Evolutionary conservation across 2,888 invertebrate species (phyloP).

Genomic region (Epirrita christyi): DNA sequence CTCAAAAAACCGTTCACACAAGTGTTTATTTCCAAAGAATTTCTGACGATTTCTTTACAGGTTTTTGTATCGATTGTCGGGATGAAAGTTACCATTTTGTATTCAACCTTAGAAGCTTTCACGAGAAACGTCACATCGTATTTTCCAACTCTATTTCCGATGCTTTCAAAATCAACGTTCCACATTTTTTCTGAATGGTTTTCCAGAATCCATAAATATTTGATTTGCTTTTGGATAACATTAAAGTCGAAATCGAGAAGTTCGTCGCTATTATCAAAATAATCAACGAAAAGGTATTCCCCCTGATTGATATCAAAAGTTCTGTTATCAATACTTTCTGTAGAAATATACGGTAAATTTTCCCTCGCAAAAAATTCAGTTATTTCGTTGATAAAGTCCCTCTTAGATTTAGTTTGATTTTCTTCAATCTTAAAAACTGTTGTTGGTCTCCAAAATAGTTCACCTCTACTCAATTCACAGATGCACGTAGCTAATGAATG

Average conservation of each 20-base stretch:
- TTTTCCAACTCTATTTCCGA: slow-evolving; percentile 41
- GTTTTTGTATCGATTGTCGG: slow-evolving; percentile 50
- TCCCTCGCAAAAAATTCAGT: slow-evolving; percentile 32
- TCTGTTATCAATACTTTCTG: slow-evolving; percentile 6
- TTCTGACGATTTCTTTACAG: slow-evolving; percentile 45
- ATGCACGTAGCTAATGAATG: slow-evolving; percentile 41
- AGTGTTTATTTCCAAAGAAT: slow-evolving; percentile 44
- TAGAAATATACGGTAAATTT: slow-evolving; percentile 32
- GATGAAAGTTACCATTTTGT: slow-evolving; percentile 48
- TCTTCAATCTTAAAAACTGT: slow-evolving; percentile 35
- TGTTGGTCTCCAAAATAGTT: slow-evolving; percentile 40
- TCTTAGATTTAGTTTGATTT: slow-evolving; percentile 22
- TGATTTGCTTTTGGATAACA: slow-evolving; percentile 38
- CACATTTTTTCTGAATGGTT: slow-evolving; percentile 33
- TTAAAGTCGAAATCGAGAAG: slow-evolving; percentile 37
- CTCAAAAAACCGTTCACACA: slow-evolving; percentile 50
- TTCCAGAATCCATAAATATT: slow-evolving; percentile 49
- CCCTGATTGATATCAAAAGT: slow-evolving; percentile 24
- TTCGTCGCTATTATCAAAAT: slow-evolving; percentile 42
- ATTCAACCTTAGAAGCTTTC: slow-evolving; percentile 26
- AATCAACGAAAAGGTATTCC: slow-evolving; percentile 40
- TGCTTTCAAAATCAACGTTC: slow-evolving; percentile 33
- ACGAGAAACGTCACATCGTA: slow-evolving; percentile 54
- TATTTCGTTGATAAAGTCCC: slow-evolving; percentile 35
- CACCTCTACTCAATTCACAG: slow-evolving; percentile 33